Conservation (phyloP, 2,888 invertebrate genomes). For the Cryptocephalus primarius region DNA sequence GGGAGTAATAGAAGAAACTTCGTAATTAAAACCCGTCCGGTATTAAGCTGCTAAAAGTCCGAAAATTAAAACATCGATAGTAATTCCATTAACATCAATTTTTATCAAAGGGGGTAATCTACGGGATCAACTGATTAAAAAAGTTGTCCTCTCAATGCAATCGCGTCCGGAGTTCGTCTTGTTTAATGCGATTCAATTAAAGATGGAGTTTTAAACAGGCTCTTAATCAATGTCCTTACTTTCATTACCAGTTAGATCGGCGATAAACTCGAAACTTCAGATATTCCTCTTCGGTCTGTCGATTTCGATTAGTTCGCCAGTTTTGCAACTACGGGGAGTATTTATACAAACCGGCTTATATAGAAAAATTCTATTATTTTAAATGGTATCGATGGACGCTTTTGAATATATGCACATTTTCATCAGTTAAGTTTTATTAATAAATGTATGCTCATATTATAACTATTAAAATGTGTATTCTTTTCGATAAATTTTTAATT, state of each 20-base stretch:
- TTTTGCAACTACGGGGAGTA: no score
- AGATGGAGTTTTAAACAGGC: constrained; percentile 35
- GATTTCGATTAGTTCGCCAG: no score
- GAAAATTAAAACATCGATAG: constrained; percentile 34
- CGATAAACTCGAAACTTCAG: background rate
- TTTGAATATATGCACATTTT: no score
- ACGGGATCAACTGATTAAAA: constrained; percentile 37
- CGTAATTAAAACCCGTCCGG: constrained; percentile 16
- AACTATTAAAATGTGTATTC: no score
- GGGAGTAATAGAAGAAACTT: constrained; percentile 13
- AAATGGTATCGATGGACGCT: no score
- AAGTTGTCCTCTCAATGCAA: constrained; percentile 29
- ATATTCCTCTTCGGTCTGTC: no score
- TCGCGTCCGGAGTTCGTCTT: constrained; percentile 20
- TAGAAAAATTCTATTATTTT: no score
- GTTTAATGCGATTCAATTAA: constrained; percentile 39
- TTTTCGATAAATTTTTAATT: no score
- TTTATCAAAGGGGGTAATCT: constrained; percentile 36
- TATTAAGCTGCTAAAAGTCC: background rate
- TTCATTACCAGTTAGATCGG: constrained; percentile 23
- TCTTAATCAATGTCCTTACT: constrained; percentile 38
- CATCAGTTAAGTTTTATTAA: no score
- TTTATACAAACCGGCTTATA: no score
- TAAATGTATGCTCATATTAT: no score
- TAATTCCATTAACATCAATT: constrained; percentile 36